Percentiles rank a stretch among this genome's conserved stretches.
Evolutionary conservation across 2,113 vertebrate genomes (phyloP).

Genomic region (Cyanoliseus patagonus): DNA sequence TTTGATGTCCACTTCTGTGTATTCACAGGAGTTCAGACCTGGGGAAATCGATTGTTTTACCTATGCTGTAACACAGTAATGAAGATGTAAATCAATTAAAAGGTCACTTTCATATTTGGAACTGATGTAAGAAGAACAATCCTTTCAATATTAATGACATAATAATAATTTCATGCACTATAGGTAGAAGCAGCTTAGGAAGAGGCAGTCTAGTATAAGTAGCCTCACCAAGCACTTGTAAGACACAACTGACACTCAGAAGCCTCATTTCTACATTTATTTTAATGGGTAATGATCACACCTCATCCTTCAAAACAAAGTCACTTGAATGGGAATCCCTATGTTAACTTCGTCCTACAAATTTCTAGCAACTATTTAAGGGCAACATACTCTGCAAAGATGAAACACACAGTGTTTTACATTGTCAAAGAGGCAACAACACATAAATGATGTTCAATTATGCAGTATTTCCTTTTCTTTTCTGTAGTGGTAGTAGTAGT

Average conservation of each 20-base stretch:
- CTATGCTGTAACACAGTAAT: not conserved
- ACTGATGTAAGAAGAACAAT: not conserved
- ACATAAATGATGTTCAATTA: not conserved
- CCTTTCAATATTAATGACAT: not conserved
- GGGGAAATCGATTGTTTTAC: not conserved
- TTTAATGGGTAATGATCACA: not conserved
- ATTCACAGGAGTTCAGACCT: not conserved
- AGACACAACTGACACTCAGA: not conserved
- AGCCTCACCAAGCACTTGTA: not conserved
- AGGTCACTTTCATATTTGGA: not conserved
- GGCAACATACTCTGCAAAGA: not conserved
- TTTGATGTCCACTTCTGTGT: not conserved
- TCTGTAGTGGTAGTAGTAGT: not conserved
- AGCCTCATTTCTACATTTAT: not conserved
- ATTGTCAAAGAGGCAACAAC: not conserved
- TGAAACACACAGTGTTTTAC: not conserved
- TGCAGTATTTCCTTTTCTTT: not conserved
- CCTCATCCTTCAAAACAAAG: not conserved
- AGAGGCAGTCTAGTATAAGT: not conserved
- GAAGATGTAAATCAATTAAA: not conserved
- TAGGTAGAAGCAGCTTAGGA: not conserved
- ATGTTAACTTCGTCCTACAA: not conserved
- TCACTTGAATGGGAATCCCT: not conserved
- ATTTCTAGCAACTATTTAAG: not conserved
- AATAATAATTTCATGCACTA: not conserved